These are phyloP conservation scores for Salvelinus alpinus DNA, from an alignment of 2,113 vertebrate species.

Conservation along the genomic window DNA sequence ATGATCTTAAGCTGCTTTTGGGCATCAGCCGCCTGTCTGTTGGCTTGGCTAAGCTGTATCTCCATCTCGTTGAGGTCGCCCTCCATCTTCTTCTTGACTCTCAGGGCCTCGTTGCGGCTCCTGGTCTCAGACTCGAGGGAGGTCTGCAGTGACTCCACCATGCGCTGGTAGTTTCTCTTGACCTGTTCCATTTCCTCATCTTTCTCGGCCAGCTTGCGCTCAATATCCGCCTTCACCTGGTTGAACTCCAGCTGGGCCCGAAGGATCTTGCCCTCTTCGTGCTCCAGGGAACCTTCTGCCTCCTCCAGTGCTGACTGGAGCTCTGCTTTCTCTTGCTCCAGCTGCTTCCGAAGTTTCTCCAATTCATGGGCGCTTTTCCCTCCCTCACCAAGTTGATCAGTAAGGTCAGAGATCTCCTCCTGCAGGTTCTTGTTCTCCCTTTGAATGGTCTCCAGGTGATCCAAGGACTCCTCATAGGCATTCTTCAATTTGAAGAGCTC, in stretches of 20 bases:
- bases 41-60: conserved; percentile 84
- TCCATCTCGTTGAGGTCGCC: conserved; percentile 82
- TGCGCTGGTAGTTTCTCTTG: conserved; percentile 82
- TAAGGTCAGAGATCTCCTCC: conserved; percentile 87
- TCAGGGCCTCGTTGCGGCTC: conserved; percentile 83
- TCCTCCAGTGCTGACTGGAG: conserved; percentile 88
- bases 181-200: conserved; percentile 88
- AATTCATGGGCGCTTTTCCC: conserved; percentile 82
- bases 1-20: conserved; percentile 85
- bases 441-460: conserved; percentile 77
- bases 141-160: conserved; percentile 83
- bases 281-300: conserved; percentile 88
- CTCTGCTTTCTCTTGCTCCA: conserved; percentile 86
- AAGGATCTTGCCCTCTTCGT: conserved; percentile 81
- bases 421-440: conserved; percentile 71
- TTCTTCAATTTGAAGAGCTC: conserved; percentile 95
- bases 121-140: conserved; percentile 85
- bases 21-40: conserved; percentile 77
- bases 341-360: conserved; percentile 84
- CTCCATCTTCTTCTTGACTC: conserved; percentile 94
- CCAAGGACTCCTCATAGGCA: conserved; percentile 88
- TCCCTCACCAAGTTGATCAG: conserved; percentile 82
- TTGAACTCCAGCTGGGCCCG: conserved; percentile 83
- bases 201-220: conserved; percentile 82
- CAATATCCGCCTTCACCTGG: conserved; percentile 82